phyloP scores from a whole-genome alignment of 2,888 invertebrate genomes.

The Agriopis leucophaearia region DNA sequence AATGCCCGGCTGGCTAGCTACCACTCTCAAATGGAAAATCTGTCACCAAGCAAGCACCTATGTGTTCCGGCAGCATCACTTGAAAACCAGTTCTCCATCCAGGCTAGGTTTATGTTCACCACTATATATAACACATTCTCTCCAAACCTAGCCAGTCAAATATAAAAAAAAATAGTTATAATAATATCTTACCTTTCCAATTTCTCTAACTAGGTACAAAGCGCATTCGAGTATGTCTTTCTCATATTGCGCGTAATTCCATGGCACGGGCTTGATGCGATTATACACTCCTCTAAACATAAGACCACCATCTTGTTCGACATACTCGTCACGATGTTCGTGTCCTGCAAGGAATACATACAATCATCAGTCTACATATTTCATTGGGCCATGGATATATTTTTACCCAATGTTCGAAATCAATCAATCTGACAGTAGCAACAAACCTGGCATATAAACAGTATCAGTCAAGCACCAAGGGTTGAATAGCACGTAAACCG shows the following conservation, averaged over 20 bases:
- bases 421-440: background rate
- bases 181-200: slow-evolving; percentile 87
- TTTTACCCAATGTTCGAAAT: no score
- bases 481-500: slow-evolving; percentile 94
- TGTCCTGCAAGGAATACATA: slow-evolving; percentile 75
- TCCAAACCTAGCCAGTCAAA: no score
- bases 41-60: no score
- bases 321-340: slow-evolving; percentile 92
- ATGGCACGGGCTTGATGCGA: slow-evolving; percentile 93
- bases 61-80: no score
- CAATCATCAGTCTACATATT: no score
- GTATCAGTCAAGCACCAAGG: slow-evolving; percentile 93
- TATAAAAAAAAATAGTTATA: no score
- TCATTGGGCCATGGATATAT: background rate
- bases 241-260: slow-evolving; percentile 97
- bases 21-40: no score
- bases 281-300: slow-evolving; percentile 97
- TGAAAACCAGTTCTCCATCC: no score
- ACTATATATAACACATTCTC: no score
- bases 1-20: no score
- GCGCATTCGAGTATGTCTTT: slow-evolving; percentile 93
- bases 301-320: slow-evolving; percentile 94
- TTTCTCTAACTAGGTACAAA: slow-evolving; percentile 89
- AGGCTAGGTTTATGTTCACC: no score
- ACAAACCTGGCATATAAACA: slow-evolving; percentile 88